Conservation (phyloP, 2,797 vertebrate species). For the Acanthiza pusilla region DNA sequence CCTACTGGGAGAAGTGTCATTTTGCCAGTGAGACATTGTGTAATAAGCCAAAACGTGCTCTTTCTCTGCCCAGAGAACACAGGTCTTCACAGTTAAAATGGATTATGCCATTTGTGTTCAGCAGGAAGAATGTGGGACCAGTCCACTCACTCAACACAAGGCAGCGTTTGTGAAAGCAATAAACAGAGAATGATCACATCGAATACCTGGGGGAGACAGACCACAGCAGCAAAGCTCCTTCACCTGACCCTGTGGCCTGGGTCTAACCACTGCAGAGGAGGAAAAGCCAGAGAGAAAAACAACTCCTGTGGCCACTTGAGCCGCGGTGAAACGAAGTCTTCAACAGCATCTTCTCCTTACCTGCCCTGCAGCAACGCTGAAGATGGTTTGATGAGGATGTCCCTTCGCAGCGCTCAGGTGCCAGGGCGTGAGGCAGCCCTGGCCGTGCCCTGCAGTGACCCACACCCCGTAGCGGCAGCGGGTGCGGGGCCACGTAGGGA, state of each 20-base stretch:
- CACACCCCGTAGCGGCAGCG: rapidly evolving
- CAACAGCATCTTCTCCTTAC: not conserved
- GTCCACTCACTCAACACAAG: not conserved
- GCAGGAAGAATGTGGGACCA: rapidly evolving
- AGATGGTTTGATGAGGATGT: rapidly evolving
- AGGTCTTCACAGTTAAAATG: not conserved
- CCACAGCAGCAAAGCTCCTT: not conserved
- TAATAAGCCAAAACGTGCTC: not conserved
- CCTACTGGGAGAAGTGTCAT: not conserved
- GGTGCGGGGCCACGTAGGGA: rapidly evolving
- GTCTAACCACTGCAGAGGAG: rapidly evolving
- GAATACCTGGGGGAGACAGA: not conserved
- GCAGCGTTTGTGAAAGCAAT: not conserved
- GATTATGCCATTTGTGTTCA: not conserved
- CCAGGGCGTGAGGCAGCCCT: rapidly evolving
- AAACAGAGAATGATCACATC: rapidly evolving
- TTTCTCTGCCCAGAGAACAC: not conserved
- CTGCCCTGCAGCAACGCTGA: rapidly evolving
- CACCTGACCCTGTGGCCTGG: not conserved
- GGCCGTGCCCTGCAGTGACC: rapidly evolving
- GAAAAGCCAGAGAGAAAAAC: not conserved
- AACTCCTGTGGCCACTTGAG: rapidly evolving
- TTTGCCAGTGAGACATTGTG: not conserved
- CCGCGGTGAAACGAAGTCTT: rapidly evolving
- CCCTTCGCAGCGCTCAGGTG: rapidly evolving